A percentile compares a stretch with the other conserved stretches of the same genome.
Conservation (phyloP, 2,113 vertebrate species). For the Muntiacus muntjak region DNA sequence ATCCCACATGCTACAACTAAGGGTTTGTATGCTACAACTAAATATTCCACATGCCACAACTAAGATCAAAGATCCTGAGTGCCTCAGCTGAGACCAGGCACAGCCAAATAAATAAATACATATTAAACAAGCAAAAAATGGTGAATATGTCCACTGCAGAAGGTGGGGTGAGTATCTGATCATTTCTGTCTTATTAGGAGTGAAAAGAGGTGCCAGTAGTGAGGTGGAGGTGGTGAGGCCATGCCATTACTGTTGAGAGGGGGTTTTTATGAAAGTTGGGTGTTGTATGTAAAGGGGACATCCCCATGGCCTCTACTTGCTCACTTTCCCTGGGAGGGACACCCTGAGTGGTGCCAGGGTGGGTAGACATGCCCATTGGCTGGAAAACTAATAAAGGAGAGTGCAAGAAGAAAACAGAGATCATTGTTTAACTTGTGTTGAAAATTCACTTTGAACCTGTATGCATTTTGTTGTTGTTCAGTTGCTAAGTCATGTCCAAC, state of each 20-base stretch:
- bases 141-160: conserved; percentile 58
- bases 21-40: neutral
- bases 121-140: neutral
- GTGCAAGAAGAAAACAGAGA: neutral
- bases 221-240: neutral
- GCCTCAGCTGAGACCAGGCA: neutral
- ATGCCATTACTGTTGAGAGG: neutral
- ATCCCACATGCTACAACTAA: neutral
- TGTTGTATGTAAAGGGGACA: neutral
- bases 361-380: neutral
- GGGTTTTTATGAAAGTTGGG: neutral
- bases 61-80: neutral
- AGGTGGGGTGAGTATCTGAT: conserved; percentile 61
- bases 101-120: neutral
- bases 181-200: neutral
- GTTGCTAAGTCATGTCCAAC: neutral
- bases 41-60: neutral
- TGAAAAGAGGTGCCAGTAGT: neutral
- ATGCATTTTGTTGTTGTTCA: neutral
- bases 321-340: neutral
- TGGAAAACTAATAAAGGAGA: neutral
- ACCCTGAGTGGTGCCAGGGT: neutral
- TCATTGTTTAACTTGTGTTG: neutral
- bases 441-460: neutral
- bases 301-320: neutral